Evolutionary conservation across 2,797 vertebrate genomes (phyloP).

Genomic region (Linurgus olivaceus): DNA sequence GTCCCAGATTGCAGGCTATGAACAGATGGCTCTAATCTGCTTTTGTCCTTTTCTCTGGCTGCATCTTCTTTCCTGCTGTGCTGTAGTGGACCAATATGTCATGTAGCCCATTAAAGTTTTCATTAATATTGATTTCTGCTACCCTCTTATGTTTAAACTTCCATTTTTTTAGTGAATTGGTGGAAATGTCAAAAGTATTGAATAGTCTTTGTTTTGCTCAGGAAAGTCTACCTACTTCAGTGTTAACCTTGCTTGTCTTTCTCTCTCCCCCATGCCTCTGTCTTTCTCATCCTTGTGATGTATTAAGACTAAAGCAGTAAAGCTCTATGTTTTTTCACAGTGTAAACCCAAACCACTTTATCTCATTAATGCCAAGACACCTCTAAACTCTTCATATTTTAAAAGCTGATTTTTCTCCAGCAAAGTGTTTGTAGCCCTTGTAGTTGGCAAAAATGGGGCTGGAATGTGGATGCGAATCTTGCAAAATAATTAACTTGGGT

Average conservation of each 20-base stretch:
- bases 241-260: not conserved
- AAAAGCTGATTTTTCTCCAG: not conserved
- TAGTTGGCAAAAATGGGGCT: not conserved
- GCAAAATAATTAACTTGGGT: not conserved
- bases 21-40: conserved; percentile 61
- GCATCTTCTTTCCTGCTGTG: conserved; percentile 31
- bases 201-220: not conserved
- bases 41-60: conserved; percentile 54
- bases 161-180: not conserved
- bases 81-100: conserved; percentile 2
- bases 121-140: not conserved
- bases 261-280: not conserved
- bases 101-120: not conserved
- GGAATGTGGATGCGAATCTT: not conserved
- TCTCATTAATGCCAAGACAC: not conserved
- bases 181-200: not conserved
- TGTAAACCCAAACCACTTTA: not conserved
- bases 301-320: not conserved
- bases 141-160: not conserved
- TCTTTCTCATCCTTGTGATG: not conserved
- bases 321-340: not conserved
- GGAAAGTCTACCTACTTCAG: not conserved
- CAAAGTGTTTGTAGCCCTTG: not conserved
- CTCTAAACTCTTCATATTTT: not conserved
- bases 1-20: not conserved